Evolutionary conservation across 2,888 invertebrate genomes (phyloP), one percentile per base, ranked within the genome.

Genomic region (Thalpophila matura): DNA sequence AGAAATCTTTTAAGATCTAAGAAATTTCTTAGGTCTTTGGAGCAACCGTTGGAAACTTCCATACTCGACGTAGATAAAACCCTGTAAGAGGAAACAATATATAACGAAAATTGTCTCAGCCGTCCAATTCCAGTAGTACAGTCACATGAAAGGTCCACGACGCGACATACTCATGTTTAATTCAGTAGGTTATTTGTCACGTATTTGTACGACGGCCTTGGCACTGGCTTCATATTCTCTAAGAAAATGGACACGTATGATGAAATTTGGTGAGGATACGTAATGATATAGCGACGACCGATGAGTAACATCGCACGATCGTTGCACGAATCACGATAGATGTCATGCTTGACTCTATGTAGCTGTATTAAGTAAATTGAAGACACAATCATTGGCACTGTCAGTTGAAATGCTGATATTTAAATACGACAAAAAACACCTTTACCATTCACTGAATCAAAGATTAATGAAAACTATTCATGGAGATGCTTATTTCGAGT

Each of bases 11-110:
- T n/a, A n/a, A n/a, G n/a, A n/a, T n/a, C n/a, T n/a, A n/a, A n/a
- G n/a, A n/a, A n/a, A n/a, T n/a, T n/a, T n/a, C n/a, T n/a, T n/a
- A n/a, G n/a, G n/a, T n/a, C n/a, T n/a, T n/a, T n/a, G n/a, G n/a
- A n/a, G n/a, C n/a, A 86, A 84, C 81, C 68, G 75, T 83, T 88
- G 91, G 90, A 80, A 59, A 89, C 86, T 83, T 86, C 88, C 87
- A 83, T 88, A 86, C 82, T 74, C 77, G 83, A 80, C 73, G 66
- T 59, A 80, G 80, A 76, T 61, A 50, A 46, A 64, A 51, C 61
- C 47, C 62, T 64, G 61, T 64, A 71, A 54, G 60, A 59, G 66
- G 78, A 78, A 74, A 85, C 84, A 83, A 86, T 81, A 85, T 81
- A 82, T 80, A 80, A 80, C 77, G 76, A 82, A 74, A 77, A 80